These are phyloP conservation scores for human (Homo sapiens) DNA, from an alignment of 2,113 vertebrate species.

Conservation along the genomic window GRCh38 chr6:147803501-147804000, in stretches of 20 bases:
- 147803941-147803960: neutral
- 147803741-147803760: neutral
- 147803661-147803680: neutral
- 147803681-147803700: neutral
- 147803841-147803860: neutral
- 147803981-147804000: neutral
- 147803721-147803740: neutral
- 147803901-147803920: fast-evolving
- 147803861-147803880: neutral
- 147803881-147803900: neutral
- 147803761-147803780: neutral
- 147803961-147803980: neutral
- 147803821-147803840: neutral
- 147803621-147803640: neutral
- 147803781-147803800: too few species aligned
- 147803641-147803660: neutral
- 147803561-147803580: neutral
- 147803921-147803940: neutral
- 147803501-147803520: neutral
- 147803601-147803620: neutral
- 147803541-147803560: neutral
- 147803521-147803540: neutral
- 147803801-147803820: neutral
- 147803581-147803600: neutral
- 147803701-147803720: neutral